Evolutionary conservation across 2,888 invertebrate species (phyloP), one percentile per base, ranked within the genome.

Genomic region (Oscheius sp.): DNA sequence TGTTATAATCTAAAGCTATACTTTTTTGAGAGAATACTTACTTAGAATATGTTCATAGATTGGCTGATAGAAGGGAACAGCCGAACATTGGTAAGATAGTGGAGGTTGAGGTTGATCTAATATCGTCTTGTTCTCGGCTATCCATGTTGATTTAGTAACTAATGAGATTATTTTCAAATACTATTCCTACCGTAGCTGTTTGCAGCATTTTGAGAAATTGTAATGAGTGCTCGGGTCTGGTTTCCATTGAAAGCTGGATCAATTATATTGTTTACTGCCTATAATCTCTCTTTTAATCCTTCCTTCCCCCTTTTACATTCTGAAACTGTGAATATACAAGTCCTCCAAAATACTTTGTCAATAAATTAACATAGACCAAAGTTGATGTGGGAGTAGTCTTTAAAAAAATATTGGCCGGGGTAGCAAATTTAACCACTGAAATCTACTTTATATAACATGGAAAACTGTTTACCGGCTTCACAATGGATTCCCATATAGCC

Each of bases 401-500:
- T 20, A 24, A 24, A 36, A 32, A 54, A 5, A 54, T 5, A 6
- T 33, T 33, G 3, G 6, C 6, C 6, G 32, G 54, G n/a, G 54
- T n/a, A 14, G 14, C 44, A 9, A 59, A 41, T n/a, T n/a, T 44
- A 12, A 24, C 20, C 8, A 57, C 41, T 57, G 41, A 22, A 57
- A 41, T 38, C 2, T 20, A 51, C 4, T 41, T 6, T 36, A 36
- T 36, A 36, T 36, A 9, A 36, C 36, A 36, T 36, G 36, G 14
- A 36, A 36, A 36, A 9, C 36, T 14, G 36, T 9, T 41, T 38
- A 59, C 59, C 59, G 14, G 59, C 59, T 17, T 59, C 59, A 28
- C 59, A 59, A n/a, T 59, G 59, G 20, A 59, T 17, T 41, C 59
- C 59, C 12, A 59, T 38, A n/a, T 59, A 59, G 17, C 59, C 59